These are phyloP conservation scores for Fukomys damarensis DNA, from an alignment of 2,113 vertebrate genomes.

Conservation along the genomic window DNA sequence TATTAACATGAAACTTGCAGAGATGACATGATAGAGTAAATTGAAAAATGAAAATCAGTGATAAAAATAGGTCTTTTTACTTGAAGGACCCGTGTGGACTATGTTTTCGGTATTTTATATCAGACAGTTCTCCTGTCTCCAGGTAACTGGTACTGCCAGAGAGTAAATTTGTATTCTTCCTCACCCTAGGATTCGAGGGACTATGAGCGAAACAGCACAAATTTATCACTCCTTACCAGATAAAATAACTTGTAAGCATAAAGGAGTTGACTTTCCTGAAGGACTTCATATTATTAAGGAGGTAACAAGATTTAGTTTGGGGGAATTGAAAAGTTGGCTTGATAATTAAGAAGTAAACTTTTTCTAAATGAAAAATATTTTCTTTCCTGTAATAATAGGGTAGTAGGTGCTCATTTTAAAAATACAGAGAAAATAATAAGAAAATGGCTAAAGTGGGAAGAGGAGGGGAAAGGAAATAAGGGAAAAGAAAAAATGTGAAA, in stretches of 20 bases:
- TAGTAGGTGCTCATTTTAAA: not conserved
- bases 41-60: not conserved
- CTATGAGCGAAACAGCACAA: not conserved
- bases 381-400: not conserved
- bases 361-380: not conserved
- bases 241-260: not conserved
- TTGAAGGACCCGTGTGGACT: not conserved
- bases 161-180: not conserved
- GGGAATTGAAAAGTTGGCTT: not conserved
- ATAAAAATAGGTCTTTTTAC: slow-evolving; percentile 4
- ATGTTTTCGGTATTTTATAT: slow-evolving; percentile 1
- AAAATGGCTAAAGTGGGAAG: no score
- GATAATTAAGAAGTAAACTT: not conserved
- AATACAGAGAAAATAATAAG: not conserved
- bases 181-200: not conserved
- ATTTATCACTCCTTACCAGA: not conserved
- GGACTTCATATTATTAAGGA: not conserved
- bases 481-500: no score
- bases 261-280: not conserved
- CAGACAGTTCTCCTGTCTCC: not conserved
- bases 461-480: no score
- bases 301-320: slow-evolving; percentile 2
- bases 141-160: not conserved
- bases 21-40: not conserved
- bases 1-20: not conserved